Conservation (phyloP, 2,113 vertebrate species). For the Hemiprocne comata region DNA sequence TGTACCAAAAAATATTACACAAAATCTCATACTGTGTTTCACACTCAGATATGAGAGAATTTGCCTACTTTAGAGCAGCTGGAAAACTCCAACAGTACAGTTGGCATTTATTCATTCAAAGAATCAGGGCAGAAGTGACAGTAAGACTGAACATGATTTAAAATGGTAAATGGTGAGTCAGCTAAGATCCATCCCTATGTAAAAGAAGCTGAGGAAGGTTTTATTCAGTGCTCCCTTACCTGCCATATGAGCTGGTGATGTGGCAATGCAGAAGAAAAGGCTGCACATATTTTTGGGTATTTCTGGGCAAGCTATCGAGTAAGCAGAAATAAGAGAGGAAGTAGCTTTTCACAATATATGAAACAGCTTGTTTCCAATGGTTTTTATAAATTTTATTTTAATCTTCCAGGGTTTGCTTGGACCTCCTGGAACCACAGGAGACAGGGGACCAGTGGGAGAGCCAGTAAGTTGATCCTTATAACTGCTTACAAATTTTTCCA, state of each 20-base stretch:
- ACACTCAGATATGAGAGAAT: background rate
- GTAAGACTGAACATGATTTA: background rate
- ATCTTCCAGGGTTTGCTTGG: slow-evolving; percentile 84
- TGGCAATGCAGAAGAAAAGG: background rate
- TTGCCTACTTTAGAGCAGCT: background rate
- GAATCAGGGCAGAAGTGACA: background rate
- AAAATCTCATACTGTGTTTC: background rate
- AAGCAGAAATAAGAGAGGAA: background rate
- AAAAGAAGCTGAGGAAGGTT: background rate
- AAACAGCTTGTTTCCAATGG: slow-evolving; percentile 12
- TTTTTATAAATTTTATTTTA: slow-evolving; percentile 37
- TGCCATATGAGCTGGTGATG: background rate
- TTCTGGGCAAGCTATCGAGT: background rate
- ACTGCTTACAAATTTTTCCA: slow-evolving; percentile 24
- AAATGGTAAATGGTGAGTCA: background rate
- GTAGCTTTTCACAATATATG: background rate
- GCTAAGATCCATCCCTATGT: background rate
- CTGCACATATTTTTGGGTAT: background rate
- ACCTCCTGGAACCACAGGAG: slow-evolving; percentile 81
- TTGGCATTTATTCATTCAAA: background rate
- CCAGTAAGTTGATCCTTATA: slow-evolving; percentile 81
- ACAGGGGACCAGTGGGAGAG: slow-evolving; percentile 84
- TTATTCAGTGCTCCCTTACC: background rate
- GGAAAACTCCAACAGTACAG: background rate
- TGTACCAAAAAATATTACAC: background rate